These are phyloP conservation scores for Pyrocoelia pectoralis DNA, from an alignment of 2,888 invertebrate species.

Conservation along the genomic window DNA sequence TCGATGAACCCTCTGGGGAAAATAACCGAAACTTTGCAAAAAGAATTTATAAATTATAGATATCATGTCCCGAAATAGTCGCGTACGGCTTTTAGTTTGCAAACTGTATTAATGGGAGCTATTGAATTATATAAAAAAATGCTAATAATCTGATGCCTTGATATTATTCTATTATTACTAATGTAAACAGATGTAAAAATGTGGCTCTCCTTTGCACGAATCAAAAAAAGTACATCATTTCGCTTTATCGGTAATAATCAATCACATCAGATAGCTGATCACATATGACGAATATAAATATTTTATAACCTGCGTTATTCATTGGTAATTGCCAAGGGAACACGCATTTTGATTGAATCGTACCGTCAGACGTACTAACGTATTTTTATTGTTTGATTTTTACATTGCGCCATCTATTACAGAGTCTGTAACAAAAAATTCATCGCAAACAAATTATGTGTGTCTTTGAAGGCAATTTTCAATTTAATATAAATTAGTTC, in stretches of 20 bases:
- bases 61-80: too few relatives aligned
- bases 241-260: conserved; percentile 40
- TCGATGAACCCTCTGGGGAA: too few relatives aligned
- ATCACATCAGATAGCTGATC: conserved; percentile 47
- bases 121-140: too few relatives aligned
- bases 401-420: conserved; percentile 28
- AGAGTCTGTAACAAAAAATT: conserved; percentile 19
- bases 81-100: too few relatives aligned
- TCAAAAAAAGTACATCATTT: conserved; percentile 23
- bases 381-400: conserved; percentile 26
- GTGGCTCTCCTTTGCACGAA: conserved; percentile 20
- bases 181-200: conserved; percentile 14
- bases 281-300: conserved; percentile 45
- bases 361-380: conserved; percentile 21
- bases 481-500: too few relatives aligned
- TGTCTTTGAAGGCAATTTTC: conserved; percentile 7
- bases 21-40: too few relatives aligned
- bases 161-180: conserved; percentile 7
- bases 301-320: conserved; percentile 44
- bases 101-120: too few relatives aligned
- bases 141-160: not conserved
- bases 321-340: conserved; percentile 40
- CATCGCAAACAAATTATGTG: conserved; percentile 20
- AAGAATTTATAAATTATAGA: too few relatives aligned
- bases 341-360: conserved; percentile 42